Evolutionary conservation across 1,140 invertebrate species (phyloP), one percentile per base, ranked within the genome.

Genomic region (Ctenoplectra terminalis): DNA sequence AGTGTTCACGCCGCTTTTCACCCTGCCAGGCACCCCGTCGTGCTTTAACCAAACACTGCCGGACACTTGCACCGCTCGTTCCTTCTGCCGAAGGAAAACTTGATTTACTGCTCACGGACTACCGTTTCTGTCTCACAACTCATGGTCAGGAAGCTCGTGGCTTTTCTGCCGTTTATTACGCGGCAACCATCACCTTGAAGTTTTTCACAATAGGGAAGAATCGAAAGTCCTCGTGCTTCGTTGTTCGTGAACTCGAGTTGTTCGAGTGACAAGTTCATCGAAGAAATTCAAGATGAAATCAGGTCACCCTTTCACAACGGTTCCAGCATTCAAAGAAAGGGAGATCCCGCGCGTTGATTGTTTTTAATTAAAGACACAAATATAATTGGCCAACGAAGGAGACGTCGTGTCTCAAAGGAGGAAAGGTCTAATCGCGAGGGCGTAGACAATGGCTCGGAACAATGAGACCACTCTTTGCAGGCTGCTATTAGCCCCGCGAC

Each of bases 1-100:
- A 29, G 43, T 71, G 86, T 78, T 83, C 85, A 76, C 71, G 34
- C 70, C 85, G 82, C 82, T 87, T 87, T 87, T 84, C 86, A 87
- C 64, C 85, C 76, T 15, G 76, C 29, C 60, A 31, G 85, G 58
- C 77, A 15, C 73, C 86, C 86, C 72, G 82, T 54, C 61, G 86
- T 71, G 85, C 86, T 83, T 71, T 74, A 83, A 67, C 85, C 82
- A 78, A 87, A 84, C 86, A 84, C 76, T 46, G 64, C 37, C 60
- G 82, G 61, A 87, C 82, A 84, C 77, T 84, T 84, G 73, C 46
- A 74, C 82, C 58, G 63, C 31, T 72, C 56, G 56, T 63, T 79
- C 69, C 56, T 56, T 73, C 61, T 46, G 72, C 37, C 43, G 34
- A 61, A 73, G 82, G 77, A 75, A 86, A 87, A 84, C 72, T 87